phyloP scores from a whole-genome alignment of 2,888 invertebrate genomes.

The Lithophane semibrunnea region DNA sequence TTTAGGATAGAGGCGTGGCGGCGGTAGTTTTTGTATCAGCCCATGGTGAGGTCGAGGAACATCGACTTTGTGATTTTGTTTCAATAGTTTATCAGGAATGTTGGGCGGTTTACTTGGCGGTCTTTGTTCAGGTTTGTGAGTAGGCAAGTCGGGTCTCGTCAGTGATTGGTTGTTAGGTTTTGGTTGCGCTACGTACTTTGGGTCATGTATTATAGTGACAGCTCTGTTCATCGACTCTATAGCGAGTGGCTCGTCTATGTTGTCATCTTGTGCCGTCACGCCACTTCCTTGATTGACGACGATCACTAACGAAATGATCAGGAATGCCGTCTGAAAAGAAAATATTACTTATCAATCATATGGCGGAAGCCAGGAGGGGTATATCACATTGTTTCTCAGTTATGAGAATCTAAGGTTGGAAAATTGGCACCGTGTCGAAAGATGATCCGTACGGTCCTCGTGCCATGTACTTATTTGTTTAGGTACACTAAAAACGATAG shows the following conservation, averaged over 20 bases:
- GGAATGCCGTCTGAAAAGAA: constrained; percentile 85
- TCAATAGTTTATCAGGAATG: constrained; percentile 74
- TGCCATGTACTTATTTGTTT: neutral
- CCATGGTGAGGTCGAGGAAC: constrained; percentile 75
- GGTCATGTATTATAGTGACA: constrained; percentile 78
- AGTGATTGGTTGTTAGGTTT: constrained; percentile 63
- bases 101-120: constrained; percentile 84
- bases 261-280: constrained; percentile 79
- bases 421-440: neutral
- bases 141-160: constrained; percentile 70
- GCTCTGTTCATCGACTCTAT: constrained; percentile 82
- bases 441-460: too few relatives aligned
- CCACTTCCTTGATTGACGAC: constrained; percentile 83
- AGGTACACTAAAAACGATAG: too few relatives aligned
- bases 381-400: too few relatives aligned
- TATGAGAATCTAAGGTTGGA: neutral
- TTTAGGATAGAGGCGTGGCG: constrained; percentile 76
- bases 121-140: constrained; percentile 75
- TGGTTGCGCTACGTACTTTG: constrained; percentile 77
- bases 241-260: constrained; percentile 81
- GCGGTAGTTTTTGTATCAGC: constrained; percentile 73
- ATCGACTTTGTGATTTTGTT: constrained; percentile 74
- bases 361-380: neutral
- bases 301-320: constrained; percentile 87
- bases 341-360: constrained; percentile 42